Conservation (phyloP, 35 echinoderm and acorn worm species). For the Amphiura filiformis region DNA sequence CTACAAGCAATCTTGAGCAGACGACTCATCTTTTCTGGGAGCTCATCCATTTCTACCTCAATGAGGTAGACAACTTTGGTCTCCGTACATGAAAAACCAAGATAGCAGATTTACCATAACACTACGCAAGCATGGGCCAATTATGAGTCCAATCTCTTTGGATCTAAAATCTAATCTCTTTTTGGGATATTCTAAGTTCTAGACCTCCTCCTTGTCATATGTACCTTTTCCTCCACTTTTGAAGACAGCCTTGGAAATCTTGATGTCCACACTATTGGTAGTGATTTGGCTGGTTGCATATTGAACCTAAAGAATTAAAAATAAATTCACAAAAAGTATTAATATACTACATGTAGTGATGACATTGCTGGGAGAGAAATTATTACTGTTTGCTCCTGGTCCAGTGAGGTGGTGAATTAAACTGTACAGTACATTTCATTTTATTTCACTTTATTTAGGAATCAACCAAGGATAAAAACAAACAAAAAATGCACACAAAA, state of each 20-base stretch:
- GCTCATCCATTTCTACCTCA: too few species aligned
- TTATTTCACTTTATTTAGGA: not conserved
- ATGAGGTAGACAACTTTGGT: too few species aligned
- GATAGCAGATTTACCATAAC: too few species aligned
- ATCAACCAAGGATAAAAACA: not conserved
- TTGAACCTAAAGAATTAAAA: conserved; percentile 65
- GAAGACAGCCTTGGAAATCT: conserved; percentile 73
- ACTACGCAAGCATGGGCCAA: too few species aligned
- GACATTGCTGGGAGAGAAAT: not conserved
- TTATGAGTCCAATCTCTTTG: too few species aligned
- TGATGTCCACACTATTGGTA: conserved; percentile 86
- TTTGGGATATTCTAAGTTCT: too few species aligned
- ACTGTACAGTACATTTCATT: not conserved
- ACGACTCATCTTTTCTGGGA: too few species aligned
- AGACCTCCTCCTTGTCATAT: too few species aligned
- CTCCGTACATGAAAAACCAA: too few species aligned
- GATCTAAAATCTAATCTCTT: too few species aligned
- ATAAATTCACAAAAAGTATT: not conserved
- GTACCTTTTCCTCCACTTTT: conserved; percentile 73
- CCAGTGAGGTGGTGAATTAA: not conserved
- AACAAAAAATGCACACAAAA: too few species aligned
- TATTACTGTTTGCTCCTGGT: not conserved
- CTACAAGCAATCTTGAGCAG: too few species aligned
- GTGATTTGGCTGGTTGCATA: conserved; percentile 50
- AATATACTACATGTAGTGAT: not conserved